Evolutionary conservation across 2,888 invertebrate genomes (phyloP), one percentile per base, ranked within the genome.

Genomic region (Apoda limacodes): DNA sequence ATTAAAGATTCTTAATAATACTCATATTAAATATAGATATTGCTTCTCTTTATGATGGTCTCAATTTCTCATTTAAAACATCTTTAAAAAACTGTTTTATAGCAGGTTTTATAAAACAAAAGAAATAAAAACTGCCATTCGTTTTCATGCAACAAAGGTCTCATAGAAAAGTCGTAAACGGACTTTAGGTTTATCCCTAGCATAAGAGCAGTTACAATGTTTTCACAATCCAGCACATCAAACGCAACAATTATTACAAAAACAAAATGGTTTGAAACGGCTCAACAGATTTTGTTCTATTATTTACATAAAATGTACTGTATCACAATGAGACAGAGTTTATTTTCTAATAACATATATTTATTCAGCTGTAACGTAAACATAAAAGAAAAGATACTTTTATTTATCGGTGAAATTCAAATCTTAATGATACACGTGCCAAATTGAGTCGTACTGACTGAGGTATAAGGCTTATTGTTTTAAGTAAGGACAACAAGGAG

Each of bases 61-160:
- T n/a, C n/a, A n/a, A n/a, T 42, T 43, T 34, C 36, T 28, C 28
- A 37, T 52, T 50, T 52, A 56, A 45, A 42, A 40, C 42, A 32
- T 51, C 53, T 55, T 53, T 7, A 17, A 6, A 46, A 45, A 45
- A 31, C 42, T 38, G 37, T 39, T 38, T 42, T 50, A 56, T 55
- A 55, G 55, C 47, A 29, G 31, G 38, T 43, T 51, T 50, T 55
- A 58, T 60, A 56, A 60, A 64, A 65, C 61, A 65, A 64, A 68
- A 64, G 52, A 52, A 62, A 71, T 71, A 74, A 71, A 72, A 72
- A 66, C 60, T 65, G 65, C 55, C 58, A 63, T 68, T 60, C 55
- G 61, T 62, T 66, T 60, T 50, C 52, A 58, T 52, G 52, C 55
- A 54, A 58, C 61, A 57, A 54, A 56, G 60, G 66, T 60, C 64